A percentile compares a stretch with the other conserved stretches of the same genome.
These are phyloP conservation scores for Drosophila pachea DNA, from an alignment of 1,140 invertebrate species.

Conservation along the genomic window DNA sequence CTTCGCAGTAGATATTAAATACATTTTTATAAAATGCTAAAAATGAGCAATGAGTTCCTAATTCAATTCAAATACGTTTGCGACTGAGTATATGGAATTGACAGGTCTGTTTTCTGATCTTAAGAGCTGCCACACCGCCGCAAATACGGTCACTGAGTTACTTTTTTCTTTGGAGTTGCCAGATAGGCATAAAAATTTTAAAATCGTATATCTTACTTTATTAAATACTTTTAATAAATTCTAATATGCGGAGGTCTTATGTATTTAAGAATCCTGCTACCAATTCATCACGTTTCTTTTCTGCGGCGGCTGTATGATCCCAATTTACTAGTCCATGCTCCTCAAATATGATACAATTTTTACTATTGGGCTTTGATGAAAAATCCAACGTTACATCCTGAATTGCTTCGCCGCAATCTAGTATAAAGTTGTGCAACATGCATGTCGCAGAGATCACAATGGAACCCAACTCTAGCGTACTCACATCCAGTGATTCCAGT, in stretches of 20 bases:
- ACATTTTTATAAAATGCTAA: constrained; percentile 39
- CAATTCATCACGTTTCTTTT: constrained; percentile 36
- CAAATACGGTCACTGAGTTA: neutral
- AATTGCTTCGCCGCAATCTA: constrained; percentile 34
- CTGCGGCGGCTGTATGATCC: constrained; percentile 30
- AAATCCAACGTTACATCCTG: constrained; percentile 32
- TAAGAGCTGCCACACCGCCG: constrained; percentile 1
- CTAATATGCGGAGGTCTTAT: neutral
- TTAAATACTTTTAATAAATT: neutral
- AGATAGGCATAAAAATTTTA: neutral
- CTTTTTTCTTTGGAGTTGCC: neutral
- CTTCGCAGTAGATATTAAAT: constrained; percentile 70
- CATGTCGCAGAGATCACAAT: constrained; percentile 35
- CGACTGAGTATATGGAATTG: constrained; percentile 8
- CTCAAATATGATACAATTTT: constrained; percentile 18
- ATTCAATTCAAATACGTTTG: constrained; percentile 2
- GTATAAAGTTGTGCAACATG: constrained; percentile 52
- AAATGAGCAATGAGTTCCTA: no score
- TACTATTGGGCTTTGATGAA: constrained; percentile 23
- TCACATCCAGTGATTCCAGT: constrained; percentile 26
- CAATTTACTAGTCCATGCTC: constrained; percentile 29
- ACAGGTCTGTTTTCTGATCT: constrained; percentile 5
- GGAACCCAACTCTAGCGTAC: constrained; percentile 24
- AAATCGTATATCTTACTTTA: neutral
- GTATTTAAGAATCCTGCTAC: constrained; percentile 19